Base-by-base conservation (phyloP, 2,888 invertebrate species). In the Steinernema hermaphroditum region DNA sequence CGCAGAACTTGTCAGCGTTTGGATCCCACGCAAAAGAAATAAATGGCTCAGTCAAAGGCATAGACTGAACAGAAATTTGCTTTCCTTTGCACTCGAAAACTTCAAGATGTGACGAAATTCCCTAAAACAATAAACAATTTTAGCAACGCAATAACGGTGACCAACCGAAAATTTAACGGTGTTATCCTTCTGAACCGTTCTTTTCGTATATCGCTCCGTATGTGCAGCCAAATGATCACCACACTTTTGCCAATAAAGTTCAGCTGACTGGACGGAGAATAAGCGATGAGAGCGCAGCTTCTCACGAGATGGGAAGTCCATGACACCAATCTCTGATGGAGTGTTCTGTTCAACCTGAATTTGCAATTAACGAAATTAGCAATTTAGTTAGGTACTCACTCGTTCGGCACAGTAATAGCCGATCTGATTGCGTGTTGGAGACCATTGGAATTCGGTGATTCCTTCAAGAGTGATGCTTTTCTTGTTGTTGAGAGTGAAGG, bases 401-500 rank as follows among this genome's bases (percentile, higher is more conserved):
- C 94, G 92, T 89, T 98, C 98, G 0, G 96, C 94, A 2, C 96
- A 95, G 96, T 97, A 98, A 88, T 96, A 98, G 0, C 96, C 96
- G 68, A 98, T 91, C 43, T 93, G 91, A 87, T 96, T 96, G 69
- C 77, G 80, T 0, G 95, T 93, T 0, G 98, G 97, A 0, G 96
- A 97, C 97, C 98, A 99, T 81, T 93, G 92, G 89, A 98, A 97
- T 86, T 96, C 95, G 79, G 93, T 91, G 82, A 94, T 80, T 19
- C 83, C 82, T 57, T 84, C 82, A 62, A 84, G 73, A 27, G 75
- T 74, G 34, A 97, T 92, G 78, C 94, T 94, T 87, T 96, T 96
- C 88, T 95, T 94, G 76, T 96, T 96, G 6, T 96, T 89, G 72
- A 98, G 89, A 75, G 93, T 94, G 88, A 97, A 97, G 22, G 94